Evolutionary conservation across 1,140 invertebrate genomes (phyloP).

Genomic region (Sitobion miscanthi): DNA sequence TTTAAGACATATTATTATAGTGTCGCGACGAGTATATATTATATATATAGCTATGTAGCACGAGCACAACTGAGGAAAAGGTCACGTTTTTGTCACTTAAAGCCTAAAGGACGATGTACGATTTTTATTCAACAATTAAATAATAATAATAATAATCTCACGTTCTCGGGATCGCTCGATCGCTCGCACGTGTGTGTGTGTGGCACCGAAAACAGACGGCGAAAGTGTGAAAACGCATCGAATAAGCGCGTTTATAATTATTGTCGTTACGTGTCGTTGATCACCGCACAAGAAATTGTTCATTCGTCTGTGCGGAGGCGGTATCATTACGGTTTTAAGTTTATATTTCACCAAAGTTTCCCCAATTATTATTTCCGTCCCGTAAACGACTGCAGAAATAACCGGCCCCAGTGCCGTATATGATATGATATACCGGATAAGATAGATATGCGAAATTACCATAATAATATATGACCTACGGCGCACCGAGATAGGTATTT

Average conservation of each 20-base stretch:
- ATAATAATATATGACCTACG: neutral
- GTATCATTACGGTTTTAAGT: neutral
- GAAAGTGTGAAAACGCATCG: slow-evolving; percentile 20
- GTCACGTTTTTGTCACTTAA: neutral
- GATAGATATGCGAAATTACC: neutral
- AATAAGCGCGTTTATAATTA: neutral
- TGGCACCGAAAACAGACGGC: neutral
- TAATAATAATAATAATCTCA: neutral
- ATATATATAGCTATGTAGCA: neutral
- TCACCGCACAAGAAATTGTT: slow-evolving; percentile 24
- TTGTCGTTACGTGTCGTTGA: slow-evolving; percentile 28
- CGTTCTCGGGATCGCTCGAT: neutral
- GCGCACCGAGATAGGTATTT: too few species aligned
- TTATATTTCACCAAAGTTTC: neutral
- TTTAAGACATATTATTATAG: neutral
- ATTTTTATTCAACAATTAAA: slow-evolving; percentile 12
- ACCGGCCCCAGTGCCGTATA: too few species aligned
- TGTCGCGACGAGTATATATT: neutral
- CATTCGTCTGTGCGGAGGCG: neutral
- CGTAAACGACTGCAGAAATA: neutral
- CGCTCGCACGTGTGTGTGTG: neutral
- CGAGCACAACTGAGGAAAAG: neutral
- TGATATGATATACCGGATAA: neutral
- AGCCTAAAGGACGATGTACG: neutral
- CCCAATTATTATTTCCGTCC: neutral